Evolutionary conservation across 2,888 invertebrate genomes (phyloP), one percentile per base, ranked within the genome.

Genomic region (Hecatera dysodea): DNA sequence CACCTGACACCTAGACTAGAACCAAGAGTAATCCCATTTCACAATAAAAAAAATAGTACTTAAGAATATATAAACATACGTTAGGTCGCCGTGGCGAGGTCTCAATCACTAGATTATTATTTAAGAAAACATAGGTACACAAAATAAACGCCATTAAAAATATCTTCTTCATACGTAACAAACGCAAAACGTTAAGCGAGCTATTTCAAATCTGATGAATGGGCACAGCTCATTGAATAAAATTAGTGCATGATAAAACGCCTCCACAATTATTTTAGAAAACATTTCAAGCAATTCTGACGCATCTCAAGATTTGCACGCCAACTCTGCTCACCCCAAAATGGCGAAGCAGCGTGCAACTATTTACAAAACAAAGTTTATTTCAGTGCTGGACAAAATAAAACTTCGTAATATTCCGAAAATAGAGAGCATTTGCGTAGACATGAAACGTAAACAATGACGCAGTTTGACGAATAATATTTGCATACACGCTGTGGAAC

Each of bases 321-420:
- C 66, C 48, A 62, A 22, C 15, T 50, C 64, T 62, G 46, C 46
- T 62, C 67, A 63, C 50, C 62, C 76, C 46, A 22, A 76, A 72
- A 67, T 67, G 76, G 80, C 44, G n/a, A 79, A 80, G 19, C 72
- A 56, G 67, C 77, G 63, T 68, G 72, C 59, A 72, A 62, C 12
- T 83, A 80, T 83, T 84, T 83, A 83, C 83, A 80, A 84, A 83
- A 84, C 80, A 83, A 78, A 73, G 66, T 65, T 66, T 82, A 84
- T 83, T 84, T 83, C 66, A 62, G 78, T 78, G 59, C 59, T 42
- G 68, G 50, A 83, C 72, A 39, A 56, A 84, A 72, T 78, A 80
- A 83, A 73, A 78, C 73, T 48, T 57, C 61, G 73, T 72, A 75
- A 77, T 70, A 72, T 66, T 72, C 72, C 62, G 56, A 69, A 83